phyloP scores from a whole-genome alignment of 2,113 vertebrate genomes.

The Indri indri region DNA sequence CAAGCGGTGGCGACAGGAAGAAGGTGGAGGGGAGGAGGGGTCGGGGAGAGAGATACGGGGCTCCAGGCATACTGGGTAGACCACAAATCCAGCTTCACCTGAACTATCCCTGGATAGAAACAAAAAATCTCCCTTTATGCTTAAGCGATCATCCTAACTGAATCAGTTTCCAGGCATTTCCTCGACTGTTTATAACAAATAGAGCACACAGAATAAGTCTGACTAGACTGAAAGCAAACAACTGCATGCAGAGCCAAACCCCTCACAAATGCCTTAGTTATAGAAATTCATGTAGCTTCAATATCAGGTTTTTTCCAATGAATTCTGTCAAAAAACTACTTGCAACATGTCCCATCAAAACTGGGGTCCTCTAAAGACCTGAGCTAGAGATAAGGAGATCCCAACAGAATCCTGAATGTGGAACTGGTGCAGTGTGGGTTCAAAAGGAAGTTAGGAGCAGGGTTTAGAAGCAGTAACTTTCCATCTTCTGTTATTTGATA shows the following conservation, averaged over 20 bases:
- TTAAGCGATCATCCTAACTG: not conserved
- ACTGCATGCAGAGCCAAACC: not conserved
- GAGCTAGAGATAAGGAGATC: not conserved
- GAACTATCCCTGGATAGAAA: not conserved
- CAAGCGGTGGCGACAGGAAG: rapidly evolving
- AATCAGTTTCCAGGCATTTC: not conserved
- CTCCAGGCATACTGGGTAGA: not conserved
- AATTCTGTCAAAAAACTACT: not conserved
- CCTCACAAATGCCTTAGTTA: not conserved
- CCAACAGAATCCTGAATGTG: not conserved
- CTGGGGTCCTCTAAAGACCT: not conserved
- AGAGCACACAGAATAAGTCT: not conserved
- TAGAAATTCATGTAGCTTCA: not conserved
- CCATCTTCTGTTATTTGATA: not conserved
- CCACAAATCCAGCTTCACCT: not conserved
- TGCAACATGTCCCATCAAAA: not conserved
- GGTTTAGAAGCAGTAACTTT: not conserved
- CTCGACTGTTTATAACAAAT: not conserved
- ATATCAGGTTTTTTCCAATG: not conserved
- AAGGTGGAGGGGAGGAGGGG: rapidly evolving
- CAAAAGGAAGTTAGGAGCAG: not conserved
- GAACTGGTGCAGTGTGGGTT: not conserved
- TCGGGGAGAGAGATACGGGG: not conserved
- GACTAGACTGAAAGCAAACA: not conserved
- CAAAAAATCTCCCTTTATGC: not conserved